Evolutionary conservation across 1,140 invertebrate genomes (phyloP).

Genomic region (Ctenoplectra terminalis): DNA sequence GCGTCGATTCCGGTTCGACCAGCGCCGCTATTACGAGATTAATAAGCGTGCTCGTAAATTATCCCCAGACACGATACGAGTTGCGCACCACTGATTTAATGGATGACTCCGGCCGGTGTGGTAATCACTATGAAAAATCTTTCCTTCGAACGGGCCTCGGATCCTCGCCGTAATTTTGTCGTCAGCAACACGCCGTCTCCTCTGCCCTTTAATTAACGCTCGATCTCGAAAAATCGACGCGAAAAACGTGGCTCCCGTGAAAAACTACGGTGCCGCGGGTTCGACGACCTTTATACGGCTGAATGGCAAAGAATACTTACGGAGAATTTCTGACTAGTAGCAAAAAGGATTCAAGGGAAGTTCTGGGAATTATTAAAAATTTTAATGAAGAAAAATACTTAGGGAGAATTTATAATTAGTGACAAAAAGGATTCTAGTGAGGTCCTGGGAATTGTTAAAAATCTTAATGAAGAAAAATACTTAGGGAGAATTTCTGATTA

Average conservation of each 20-base stretch:
- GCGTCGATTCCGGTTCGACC: slow-evolving; percentile 16
- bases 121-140: slow-evolving; percentile 27
- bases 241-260: not conserved
- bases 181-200: not conserved
- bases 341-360: no score
- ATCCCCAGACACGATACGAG: slow-evolving; percentile 4
- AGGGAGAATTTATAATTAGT: no score
- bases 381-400: no score
- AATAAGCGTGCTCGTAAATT: slow-evolving; percentile 42
- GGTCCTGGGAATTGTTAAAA: no score
- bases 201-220: slow-evolving; percentile 18
- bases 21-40: slow-evolving; percentile 28
- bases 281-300: not conserved
- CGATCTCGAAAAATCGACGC: slow-evolving; percentile 2
- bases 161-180: slow-evolving; percentile 13
- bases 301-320: no score
- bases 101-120: slow-evolving; percentile 16
- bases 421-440: no score
- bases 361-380: no score
- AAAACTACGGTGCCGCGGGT: not conserved
- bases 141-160: slow-evolving; percentile 1
- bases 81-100: slow-evolving; percentile 38
- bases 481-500: no score
- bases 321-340: no score
- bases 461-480: no score